These are phyloP conservation scores for Tridacna crocea DNA, from an alignment of 2,888 invertebrate genomes.

Conservation along the genomic window DNA sequence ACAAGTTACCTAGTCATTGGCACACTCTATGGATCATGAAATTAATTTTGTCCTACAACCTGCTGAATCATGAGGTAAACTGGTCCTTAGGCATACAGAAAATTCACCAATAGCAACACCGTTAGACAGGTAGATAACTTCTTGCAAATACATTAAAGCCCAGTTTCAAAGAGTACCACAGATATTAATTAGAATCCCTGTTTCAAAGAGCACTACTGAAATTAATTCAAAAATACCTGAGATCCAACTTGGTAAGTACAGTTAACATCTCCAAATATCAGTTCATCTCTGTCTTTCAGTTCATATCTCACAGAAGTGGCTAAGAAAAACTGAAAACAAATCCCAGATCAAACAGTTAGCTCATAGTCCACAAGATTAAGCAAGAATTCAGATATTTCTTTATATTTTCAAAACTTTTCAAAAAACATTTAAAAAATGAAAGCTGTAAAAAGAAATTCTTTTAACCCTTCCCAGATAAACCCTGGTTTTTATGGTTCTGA, in stretches of 20 bases:
- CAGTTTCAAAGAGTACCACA: too few relatives aligned
- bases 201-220: too few relatives aligned
- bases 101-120: too few relatives aligned
- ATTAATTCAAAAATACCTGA: background rate
- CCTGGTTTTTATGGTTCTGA: background rate
- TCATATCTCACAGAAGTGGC: conserved; percentile 81
- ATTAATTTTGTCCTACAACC: too few relatives aligned
- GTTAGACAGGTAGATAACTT: too few relatives aligned
- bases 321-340: conserved; percentile 72
- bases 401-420: background rate
- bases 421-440: background rate
- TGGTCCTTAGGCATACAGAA: too few relatives aligned
- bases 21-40: too few relatives aligned
- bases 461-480: background rate
- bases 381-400: background rate
- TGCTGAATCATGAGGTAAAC: too few relatives aligned
- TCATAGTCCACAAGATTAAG: background rate
- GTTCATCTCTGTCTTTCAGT: conserved; percentile 74
- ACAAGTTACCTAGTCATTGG: too few relatives aligned
- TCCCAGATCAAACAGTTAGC: background rate
- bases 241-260: conserved; percentile 67
- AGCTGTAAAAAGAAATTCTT: background rate
- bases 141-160: too few relatives aligned
- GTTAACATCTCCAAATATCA: conserved; percentile 80
- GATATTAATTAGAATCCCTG: too few relatives aligned